Base-by-base conservation (phyloP, 2,113 vertebrate species). In the Callipepla squamata region DNA sequence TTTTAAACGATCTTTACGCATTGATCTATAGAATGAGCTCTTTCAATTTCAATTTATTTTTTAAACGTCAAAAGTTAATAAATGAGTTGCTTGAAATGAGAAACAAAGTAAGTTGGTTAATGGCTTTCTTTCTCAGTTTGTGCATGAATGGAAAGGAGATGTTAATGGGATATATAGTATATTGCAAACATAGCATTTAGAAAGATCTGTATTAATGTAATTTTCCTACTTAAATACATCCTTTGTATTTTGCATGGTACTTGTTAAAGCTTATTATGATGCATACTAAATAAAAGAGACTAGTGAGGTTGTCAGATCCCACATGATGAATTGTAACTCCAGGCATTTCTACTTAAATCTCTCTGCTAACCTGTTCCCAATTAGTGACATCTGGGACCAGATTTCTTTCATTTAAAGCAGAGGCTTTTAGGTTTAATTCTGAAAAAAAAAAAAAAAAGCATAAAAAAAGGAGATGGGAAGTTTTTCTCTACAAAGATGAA, bases 341-440 rank as follows among this genome's bases (percentile, higher is more conserved):
- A 94, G 82, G 91, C 87, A 80, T 90, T 72, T 80, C 79, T 94
- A 12, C 70, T 80, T 44, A 80, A 95, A 77, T 44, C 57, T 67
- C 65, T 85, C 40, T 57, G 11, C 86, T 89, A 95, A 96, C 92
- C 96, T 97, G 97, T 85, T 97, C 95, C 66, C 94, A 97, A 97
- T 97, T 98, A 97, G 70, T 85, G 88, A 91, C 89, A 96, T 72
- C 65, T 93, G 93, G 92, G 87, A 84, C 69, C 85, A 94, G 91
- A 91, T 93, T 96, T 73, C 73, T 81, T 95, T 80, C 78, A 93
- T 92, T 95, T 92, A 76, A 95, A 94, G 76, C 81, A 85, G 11
- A 76, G 89, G 38, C 84, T 92, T 66, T 72, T 50, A 76, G 28
- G 55, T 85, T 85, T 85, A 57, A 63, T 53, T 94, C 72, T 42